These are phyloP conservation scores for Nyctalus aviator DNA, from an alignment of 2,797 vertebrate species.

Conservation along the genomic window DNA sequence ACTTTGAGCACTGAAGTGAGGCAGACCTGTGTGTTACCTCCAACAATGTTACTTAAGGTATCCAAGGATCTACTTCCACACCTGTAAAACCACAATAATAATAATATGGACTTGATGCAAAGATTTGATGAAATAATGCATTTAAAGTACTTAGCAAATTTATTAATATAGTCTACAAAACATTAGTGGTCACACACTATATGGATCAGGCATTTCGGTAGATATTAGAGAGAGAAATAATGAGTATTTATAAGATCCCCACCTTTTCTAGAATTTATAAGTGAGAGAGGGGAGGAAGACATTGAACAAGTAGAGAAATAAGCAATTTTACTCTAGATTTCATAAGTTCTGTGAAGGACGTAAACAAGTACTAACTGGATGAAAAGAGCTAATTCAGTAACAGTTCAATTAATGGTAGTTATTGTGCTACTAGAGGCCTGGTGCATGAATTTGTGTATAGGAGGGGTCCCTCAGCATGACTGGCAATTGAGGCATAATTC, in stretches of 20 bases:
- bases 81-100: neutral
- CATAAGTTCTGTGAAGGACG: neutral
- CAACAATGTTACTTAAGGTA: neutral
- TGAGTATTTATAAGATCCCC: neutral
- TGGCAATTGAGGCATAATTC: too few species aligned
- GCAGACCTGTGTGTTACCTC: neutral
- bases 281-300: neutral
- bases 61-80: neutral
- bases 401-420: neutral
- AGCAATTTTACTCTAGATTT: neutral
- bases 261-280: neutral
- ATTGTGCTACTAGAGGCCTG: neutral
- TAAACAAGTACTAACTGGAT: neutral
- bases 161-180: neutral
- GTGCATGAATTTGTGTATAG: too few species aligned
- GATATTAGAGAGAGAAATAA: neutral
- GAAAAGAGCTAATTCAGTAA: neutral
- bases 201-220: neutral
- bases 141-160: neutral
- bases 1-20: neutral
- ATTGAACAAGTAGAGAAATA: conserved; percentile 1
- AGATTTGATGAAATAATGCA: neutral
- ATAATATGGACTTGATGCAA: neutral
- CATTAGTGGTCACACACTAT: neutral
- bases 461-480: too few species aligned